phyloP scores from a whole-genome alignment of 2,797 vertebrate genomes.

The Telmatherina bonti region DNA sequence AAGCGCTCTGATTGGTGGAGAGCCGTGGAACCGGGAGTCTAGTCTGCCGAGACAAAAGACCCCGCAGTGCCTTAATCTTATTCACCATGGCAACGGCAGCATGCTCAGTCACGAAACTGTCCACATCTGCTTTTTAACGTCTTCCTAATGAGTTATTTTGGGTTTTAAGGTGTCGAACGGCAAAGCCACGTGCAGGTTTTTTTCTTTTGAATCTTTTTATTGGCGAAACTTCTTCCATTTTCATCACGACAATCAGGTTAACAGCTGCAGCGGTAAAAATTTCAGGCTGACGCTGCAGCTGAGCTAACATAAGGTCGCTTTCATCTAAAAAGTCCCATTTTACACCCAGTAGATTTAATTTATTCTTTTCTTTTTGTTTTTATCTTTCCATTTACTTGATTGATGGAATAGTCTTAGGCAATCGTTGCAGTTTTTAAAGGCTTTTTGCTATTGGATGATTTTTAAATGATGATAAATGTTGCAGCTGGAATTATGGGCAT shows the following conservation, averaged over 20 bases:
- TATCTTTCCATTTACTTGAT: slow-evolving; percentile 74
- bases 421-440: slow-evolving; percentile 76
- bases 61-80: slow-evolving; percentile 66
- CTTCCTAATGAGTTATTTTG: slow-evolving; percentile 41
- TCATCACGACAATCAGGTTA: slow-evolving; percentile 67
- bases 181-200: slow-evolving; percentile 25
- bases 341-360: slow-evolving; percentile 80
- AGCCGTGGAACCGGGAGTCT: slow-evolving; percentile 53
- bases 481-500: slow-evolving; percentile 74
- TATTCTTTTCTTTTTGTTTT: slow-evolving; percentile 72
- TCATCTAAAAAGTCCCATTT: slow-evolving; percentile 62
- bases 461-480: slow-evolving; percentile 48
- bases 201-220: neutral
- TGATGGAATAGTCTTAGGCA: slow-evolving; percentile 76
- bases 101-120: slow-evolving; percentile 8
- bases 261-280: slow-evolving; percentile 28
- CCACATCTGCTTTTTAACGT: slow-evolving; percentile 29
- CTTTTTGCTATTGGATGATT: slow-evolving; percentile 66
- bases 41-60: slow-evolving; percentile 56
- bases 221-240: slow-evolving; percentile 19
- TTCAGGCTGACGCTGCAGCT: slow-evolving; percentile 30
- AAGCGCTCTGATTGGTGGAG: slow-evolving; percentile 43
- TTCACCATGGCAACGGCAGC: slow-evolving; percentile 15
- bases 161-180: slow-evolving; percentile 32
- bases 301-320: slow-evolving; percentile 31